Percentiles rank a stretch among this genome's conserved stretches.
Conservation (phyloP, 1,140 invertebrate species). For the Phenacoccus solenopsis region DNA sequence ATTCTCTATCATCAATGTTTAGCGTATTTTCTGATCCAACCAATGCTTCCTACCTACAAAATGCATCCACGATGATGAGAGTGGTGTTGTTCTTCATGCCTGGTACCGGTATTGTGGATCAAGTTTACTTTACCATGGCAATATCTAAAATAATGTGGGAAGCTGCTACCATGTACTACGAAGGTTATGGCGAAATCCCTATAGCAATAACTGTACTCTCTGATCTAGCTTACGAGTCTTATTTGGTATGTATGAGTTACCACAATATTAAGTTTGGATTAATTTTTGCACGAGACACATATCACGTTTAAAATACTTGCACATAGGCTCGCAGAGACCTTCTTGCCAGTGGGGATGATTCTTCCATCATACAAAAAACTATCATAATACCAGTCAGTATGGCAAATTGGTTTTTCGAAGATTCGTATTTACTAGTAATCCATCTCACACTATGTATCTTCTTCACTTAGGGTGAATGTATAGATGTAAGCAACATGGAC, state of each 20-base stretch:
- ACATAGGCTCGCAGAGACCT: no score
- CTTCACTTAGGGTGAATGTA: not conserved
- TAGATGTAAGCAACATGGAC: not conserved
- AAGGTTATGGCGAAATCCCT: not conserved
- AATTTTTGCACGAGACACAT: no score
- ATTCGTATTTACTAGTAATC: no score
- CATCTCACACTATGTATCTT: no score
- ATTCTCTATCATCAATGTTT: not conserved
- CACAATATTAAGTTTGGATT: no score
- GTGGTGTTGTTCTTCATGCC: not conserved
- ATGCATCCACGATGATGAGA: not conserved
- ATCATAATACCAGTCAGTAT: no score
- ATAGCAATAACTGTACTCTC: not conserved
- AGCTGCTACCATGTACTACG: not conserved
- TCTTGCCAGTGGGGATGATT: no score
- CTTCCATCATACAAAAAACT: no score
- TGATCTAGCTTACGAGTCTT: not conserved
- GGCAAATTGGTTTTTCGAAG: no score
- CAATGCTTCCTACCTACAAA: not conserved
- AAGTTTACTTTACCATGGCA: not conserved
- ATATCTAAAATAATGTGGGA: not conserved
- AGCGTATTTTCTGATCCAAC: not conserved
- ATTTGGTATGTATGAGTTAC: no score
- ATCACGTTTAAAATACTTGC: no score
- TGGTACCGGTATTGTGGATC: not conserved